These are phyloP conservation scores for Chelmon rostratus DNA, from an alignment of 2,797 vertebrate genomes.

Conservation along the genomic window DNA sequence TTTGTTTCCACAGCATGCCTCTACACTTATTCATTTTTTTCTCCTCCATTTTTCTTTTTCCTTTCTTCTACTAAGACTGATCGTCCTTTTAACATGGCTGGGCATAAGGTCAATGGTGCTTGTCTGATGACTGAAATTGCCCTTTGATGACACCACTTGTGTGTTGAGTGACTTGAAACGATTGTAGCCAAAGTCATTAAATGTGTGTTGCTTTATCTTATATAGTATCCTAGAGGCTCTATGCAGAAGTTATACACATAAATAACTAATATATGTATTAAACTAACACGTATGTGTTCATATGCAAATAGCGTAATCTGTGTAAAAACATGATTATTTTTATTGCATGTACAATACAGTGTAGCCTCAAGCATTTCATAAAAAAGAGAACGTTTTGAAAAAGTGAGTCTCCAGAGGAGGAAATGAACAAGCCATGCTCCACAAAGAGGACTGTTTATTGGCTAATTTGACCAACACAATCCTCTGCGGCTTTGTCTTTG, in stretches of 20 bases:
- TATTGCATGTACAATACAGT: slow-evolving; percentile 5
- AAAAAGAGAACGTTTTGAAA: background rate
- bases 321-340: background rate
- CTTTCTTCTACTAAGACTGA: slow-evolving; percentile 68
- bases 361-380: slow-evolving; percentile 11
- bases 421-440: background rate
- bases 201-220: background rate
- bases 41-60: slow-evolving; percentile 67
- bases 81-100: slow-evolving; percentile 73
- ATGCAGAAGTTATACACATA: background rate
- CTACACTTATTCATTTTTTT: slow-evolving; percentile 73
- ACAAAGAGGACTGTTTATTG: slow-evolving; percentile 20
- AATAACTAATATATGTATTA: slow-evolving; percentile 4
- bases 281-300: background rate
- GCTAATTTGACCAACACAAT: background rate
- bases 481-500: background rate
- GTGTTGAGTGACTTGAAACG: slow-evolving; percentile 47
- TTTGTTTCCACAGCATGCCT: slow-evolving; percentile 83
- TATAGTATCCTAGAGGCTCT: slow-evolving; percentile 6
- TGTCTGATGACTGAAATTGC: slow-evolving; percentile 70
- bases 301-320: background rate
- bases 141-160: slow-evolving; percentile 58
- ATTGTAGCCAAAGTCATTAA: slow-evolving; percentile 26
- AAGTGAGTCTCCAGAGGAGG: background rate
- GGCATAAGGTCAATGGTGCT: slow-evolving; percentile 73